Base-by-base conservation (phyloP, 1,140 invertebrate genomes). In the Lucilia cuprina region DNA sequence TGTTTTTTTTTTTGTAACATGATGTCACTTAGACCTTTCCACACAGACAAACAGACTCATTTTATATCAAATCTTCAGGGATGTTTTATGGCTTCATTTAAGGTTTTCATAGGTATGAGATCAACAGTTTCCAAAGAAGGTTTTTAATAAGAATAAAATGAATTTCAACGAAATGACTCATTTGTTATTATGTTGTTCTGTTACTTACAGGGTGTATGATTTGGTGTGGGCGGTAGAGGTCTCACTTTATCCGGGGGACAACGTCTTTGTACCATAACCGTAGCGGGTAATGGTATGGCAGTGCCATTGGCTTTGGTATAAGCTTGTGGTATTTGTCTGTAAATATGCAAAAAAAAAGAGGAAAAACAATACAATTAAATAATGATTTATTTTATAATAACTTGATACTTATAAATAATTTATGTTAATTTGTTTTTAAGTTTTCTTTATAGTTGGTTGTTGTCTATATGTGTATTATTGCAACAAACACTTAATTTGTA, bases 241-340 rank as follows among this genome's bases (percentile, higher is more conserved):
- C 95, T 92, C 86, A 94, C 93, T 92, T 96, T 96, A 92, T 95
- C 95, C 86, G 95, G 95, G 65, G 94, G 94, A 88, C 94, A 95
- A 91, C 94, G 92, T 86, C 95, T 92, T 84, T 93, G 93, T n/a
- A 95, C 94, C 86, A 94, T 92, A 47, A 95, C 94, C 13, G 95
- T 95, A 55, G 95, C 94, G 30, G 95, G 95, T 87, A 95, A 89
- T 35, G 95, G 95, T 86, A 95, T 96, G 87, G 94, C 95, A 50
- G 94, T 95, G 84, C 93, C 92, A 89, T 94, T 94, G 86, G 89
- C 87, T 86, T 91, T 91, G 75, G 87, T 84, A 86, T 94, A 94
- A 85, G 93, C 93, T 85, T 93, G 93, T 21, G 93, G 93, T 86
- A 93, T 93, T 88, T 94, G 92, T 91, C 94, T 95, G 92, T 70